A percentile compares a stretch with the other conserved stretches of the same genome.
These are phyloP conservation scores for Dasypolia templi DNA, from an alignment of 2,888 invertebrate species.

Conservation along the genomic window DNA sequence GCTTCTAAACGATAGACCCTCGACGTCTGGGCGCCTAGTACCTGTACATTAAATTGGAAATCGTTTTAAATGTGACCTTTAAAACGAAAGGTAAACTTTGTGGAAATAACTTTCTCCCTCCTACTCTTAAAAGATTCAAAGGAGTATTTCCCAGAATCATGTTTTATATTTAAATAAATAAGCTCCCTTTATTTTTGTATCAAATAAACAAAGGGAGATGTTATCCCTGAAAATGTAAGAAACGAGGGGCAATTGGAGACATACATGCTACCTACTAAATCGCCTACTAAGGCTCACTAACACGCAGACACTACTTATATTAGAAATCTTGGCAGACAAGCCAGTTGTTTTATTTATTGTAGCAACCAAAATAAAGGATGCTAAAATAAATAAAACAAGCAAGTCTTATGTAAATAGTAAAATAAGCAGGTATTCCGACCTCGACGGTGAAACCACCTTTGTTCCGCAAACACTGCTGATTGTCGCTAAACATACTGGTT, in stretches of 20 bases:
- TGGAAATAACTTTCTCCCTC: neutral
- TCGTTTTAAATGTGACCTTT: constrained; percentile 3
- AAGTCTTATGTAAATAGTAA: constrained; percentile 32
- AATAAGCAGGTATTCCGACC: constrained; percentile 27
- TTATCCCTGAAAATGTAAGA: neutral
- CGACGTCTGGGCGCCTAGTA: constrained; percentile 24
- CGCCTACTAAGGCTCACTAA: neutral
- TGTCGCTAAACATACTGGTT: constrained; percentile 59
- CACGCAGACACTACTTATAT: neutral
- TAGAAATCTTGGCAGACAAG: neutral
- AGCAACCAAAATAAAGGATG: neutral
- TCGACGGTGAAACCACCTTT: constrained; percentile 19
- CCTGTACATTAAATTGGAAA: neutral
- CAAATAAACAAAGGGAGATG: neutral
- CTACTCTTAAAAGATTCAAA: neutral
- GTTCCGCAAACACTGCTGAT: constrained; percentile 49
- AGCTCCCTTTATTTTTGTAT: neutral
- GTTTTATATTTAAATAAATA: neutral
- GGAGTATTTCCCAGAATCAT: neutral
- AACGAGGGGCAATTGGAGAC: neutral
- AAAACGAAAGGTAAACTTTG: neutral
- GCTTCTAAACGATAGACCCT: constrained; percentile 26
- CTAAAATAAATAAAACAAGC: constrained; percentile 26
- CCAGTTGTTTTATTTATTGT: no score
- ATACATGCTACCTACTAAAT: neutral